Conservation (phyloP, 2,888 invertebrate species). For the Desoria tigrina region DNA sequence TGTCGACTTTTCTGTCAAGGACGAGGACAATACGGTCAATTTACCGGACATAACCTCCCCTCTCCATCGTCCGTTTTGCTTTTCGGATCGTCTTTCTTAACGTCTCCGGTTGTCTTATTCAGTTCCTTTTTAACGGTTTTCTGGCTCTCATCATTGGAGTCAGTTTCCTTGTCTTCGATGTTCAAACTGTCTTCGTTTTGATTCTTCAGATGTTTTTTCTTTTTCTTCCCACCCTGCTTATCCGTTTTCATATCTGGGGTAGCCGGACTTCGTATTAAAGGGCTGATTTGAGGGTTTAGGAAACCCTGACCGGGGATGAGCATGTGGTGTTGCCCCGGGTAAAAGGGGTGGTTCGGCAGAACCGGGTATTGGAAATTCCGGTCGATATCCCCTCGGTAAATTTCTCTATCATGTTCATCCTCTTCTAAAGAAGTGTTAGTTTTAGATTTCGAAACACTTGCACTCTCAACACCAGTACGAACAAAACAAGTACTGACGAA, state of each 20-base stretch:
- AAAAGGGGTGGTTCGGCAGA: neutral
- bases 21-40: neutral
- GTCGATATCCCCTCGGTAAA: too few species aligned
- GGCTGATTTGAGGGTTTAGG: neutral
- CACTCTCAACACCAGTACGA: neutral
- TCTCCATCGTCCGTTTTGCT: conserved; percentile 26
- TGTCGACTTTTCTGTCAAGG: neutral
- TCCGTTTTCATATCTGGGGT: neutral
- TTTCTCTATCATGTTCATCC: neutral
- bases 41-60: conserved; percentile 36
- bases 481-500: neutral
- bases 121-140: conserved; percentile 20
- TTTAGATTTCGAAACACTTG: neutral
- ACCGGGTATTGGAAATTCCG: neutral
- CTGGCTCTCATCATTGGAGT: neutral
- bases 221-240: conserved; percentile 14
- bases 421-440: neutral
- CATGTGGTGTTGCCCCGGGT: neutral
- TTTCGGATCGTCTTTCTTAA: conserved; percentile 18
- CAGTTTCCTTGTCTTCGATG: neutral
- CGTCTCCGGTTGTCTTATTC: conserved; percentile 17
- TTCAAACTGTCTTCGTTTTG: neutral
- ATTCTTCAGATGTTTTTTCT: neutral
- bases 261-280: neutral
- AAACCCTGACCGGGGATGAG: neutral